Percentiles rank a stretch among this genome's conserved stretches.
Conservation (phyloP, 2,797 vertebrate species). For the Tamandua tetradactyla region DNA sequence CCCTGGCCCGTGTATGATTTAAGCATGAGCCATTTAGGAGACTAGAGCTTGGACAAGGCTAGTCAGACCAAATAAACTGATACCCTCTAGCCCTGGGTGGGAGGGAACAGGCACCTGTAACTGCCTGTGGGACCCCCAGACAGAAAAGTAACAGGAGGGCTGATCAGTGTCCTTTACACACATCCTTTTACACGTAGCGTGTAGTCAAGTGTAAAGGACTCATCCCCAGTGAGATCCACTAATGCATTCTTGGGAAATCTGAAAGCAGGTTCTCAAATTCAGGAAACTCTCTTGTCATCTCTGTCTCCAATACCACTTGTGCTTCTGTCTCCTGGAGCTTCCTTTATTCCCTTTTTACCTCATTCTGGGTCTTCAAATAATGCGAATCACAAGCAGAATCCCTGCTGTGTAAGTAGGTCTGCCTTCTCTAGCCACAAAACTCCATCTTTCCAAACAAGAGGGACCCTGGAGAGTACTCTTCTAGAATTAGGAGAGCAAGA, state of each 20-base stretch:
- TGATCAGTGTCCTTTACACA: neutral
- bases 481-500: neutral
- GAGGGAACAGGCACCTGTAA: neutral
- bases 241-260: no score
- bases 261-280: neutral
- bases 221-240: neutral
- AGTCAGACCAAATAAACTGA: neutral
- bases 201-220: neutral
- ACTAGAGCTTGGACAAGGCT: neutral
- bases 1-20: neutral
- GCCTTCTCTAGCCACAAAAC: neutral
- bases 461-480: no score
- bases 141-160: rapidly evolving
- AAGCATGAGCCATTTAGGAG: neutral
- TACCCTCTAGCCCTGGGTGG: neutral
- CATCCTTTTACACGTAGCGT: neutral
- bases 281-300: rapidly evolving
- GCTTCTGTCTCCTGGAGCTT: neutral
- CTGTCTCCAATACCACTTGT: rapidly evolving
- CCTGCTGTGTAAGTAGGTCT: neutral
- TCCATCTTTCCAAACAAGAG: neutral
- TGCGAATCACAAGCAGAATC: neutral
- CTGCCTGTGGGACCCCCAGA: neutral
- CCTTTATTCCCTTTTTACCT: neutral
- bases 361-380: neutral